A percentile compares a stretch with the other conserved stretches of the same genome.
These are phyloP conservation scores for Philaenus spumarius DNA, from an alignment of 1,140 invertebrate species.

Conservation along the genomic window DNA sequence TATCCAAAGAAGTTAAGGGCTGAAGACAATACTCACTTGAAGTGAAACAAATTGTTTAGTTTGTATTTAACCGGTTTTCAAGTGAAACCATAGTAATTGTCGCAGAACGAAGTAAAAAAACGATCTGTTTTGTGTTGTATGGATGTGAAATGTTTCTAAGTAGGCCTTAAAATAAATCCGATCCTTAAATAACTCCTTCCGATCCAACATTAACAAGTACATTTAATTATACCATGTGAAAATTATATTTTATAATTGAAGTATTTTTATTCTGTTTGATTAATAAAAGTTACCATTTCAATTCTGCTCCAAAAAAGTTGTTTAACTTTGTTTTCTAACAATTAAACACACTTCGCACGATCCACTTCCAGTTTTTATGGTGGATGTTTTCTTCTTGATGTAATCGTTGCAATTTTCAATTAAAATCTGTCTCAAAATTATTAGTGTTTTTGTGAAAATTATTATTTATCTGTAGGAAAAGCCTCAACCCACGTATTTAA, in stretches of 20 bases:
- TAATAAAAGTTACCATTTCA: constrained; percentile 30
- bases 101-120: no score
- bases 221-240: background rate
- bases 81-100: no score
- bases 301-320: constrained; percentile 2
- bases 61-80: no score
- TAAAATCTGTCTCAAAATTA: no score
- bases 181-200: no score
- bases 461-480: no score
- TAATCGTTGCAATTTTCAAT: no score
- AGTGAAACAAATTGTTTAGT: background rate
- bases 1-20: background rate
- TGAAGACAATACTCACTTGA: background rate
- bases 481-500: no score
- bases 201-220: background rate
- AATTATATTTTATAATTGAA: constrained; percentile 17
- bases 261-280: constrained; percentile 27
- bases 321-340: constrained; percentile 3
- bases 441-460: no score
- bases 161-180: no score
- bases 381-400: no score
- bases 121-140: background rate
- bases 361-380: no score
- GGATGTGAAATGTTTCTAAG: background rate
- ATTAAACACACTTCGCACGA: constrained; percentile 2